Evolutionary conservation across 2,113 vertebrate genomes (phyloP).

Genomic region (Anser cygnoides): DNA sequence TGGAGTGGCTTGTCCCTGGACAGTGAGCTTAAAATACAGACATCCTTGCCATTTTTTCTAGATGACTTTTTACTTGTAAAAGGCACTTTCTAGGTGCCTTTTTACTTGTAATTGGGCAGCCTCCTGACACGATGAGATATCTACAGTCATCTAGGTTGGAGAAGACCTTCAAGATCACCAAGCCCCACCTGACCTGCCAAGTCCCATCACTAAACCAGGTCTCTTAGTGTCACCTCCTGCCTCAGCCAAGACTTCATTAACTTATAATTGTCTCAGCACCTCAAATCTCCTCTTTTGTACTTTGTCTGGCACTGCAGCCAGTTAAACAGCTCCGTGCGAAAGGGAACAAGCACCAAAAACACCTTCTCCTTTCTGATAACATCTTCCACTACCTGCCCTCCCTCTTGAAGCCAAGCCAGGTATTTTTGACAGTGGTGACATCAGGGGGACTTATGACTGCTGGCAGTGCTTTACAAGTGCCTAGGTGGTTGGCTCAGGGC

Average conservation of each 20-base stretch:
- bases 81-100: not conserved
- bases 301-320: fast-evolving
- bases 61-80: not conserved
- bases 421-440: not conserved
- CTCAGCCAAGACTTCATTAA: not conserved
- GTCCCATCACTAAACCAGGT: not conserved
- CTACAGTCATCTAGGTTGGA: not conserved
- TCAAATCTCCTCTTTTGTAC: not conserved
- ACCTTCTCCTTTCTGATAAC: not conserved
- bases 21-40: not conserved
- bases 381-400: not conserved
- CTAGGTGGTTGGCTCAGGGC: not conserved
- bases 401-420: conserved; percentile 12
- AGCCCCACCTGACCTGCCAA: not conserved
- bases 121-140: not conserved
- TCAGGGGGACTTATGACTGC: not conserved
- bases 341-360: not conserved
- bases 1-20: not conserved
- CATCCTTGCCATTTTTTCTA: not conserved
- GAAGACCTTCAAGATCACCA: not conserved
- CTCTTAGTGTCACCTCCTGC: not conserved
- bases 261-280: not conserved
- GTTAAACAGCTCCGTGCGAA: not conserved
- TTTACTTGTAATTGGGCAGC: not conserved
- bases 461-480: not conserved